Evolutionary conservation across 1,140 invertebrate genomes (phyloP), one percentile per base, ranked within the genome.

Genomic region (Eupeodes corollae): DNA sequence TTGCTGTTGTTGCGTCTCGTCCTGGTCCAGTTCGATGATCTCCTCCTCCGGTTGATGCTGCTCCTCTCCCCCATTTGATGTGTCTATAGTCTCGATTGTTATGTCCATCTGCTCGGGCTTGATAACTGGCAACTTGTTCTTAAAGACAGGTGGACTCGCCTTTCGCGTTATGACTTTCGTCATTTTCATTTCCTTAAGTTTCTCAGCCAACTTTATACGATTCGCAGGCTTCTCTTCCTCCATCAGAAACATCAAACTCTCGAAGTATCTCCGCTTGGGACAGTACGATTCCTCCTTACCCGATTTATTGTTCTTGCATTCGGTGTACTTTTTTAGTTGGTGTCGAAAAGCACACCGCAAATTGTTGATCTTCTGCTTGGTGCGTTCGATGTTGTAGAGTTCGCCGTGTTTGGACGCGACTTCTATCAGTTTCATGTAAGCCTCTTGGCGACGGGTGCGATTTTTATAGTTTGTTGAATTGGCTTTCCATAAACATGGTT

Each of bases 321-420:
- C 63, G 39, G 58, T 64, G 34, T 61, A 67, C 31, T 67, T 67
- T 11, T 62, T 56, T n/a, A 67, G 50, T 42, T 67, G 63, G 48
- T 67, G 63, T 35, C 63, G 61, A 55, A 67, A 67, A 43, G 63
- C 63, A 50, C 63, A 67, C 10, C 63, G 48, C 14, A 67, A 54
- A 56, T 67, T 67, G 56, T 67, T 67, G 47, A 67, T 67, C 56
- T 67, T 67, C 52, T 67, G 63, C 50, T 67, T 67, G 13, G 63
- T 67, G 50, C 63, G 52, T 44, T 67, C 63, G 16, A 67, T 60
- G 47, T 67, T 67, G 47, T 67, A 67, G 26, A 56, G 49, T 46
- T 67, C 63, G 8, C 63, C 63, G 54, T 67, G 63, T 55, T 61
- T 64, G 13, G 55, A 60, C 1, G 63, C 63, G 13, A 67, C 63